Evolutionary conservation across 2,797 vertebrate genomes (phyloP).

Genomic region (Gorsachius magnificus): DNA sequence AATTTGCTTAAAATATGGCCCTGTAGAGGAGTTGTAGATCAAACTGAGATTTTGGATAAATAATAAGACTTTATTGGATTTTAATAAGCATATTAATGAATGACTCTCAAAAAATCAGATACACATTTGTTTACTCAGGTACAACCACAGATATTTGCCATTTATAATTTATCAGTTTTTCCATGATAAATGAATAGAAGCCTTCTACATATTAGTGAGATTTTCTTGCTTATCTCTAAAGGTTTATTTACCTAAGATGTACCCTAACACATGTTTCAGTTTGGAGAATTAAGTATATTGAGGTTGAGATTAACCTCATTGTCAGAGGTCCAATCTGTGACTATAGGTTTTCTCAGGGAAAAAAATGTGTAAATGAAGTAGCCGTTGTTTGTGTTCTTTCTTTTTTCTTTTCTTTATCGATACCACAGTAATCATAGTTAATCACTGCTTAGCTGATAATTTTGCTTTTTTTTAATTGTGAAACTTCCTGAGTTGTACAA

Average conservation of each 20-base stretch:
- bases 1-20: background rate
- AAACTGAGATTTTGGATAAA: background rate
- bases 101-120: background rate
- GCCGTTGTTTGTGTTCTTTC: background rate
- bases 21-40: background rate
- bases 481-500: background rate
- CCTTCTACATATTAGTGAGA: background rate
- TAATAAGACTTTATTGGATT: background rate
- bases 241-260: background rate
- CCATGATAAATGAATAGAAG: background rate
- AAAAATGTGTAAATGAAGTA: background rate
- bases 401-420: background rate
- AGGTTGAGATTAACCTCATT: background rate
- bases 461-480: background rate
- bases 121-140: accelerated
- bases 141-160: background rate
- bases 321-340: background rate
- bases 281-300: background rate
- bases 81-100: background rate
- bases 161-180: background rate
- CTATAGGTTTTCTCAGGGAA: background rate
- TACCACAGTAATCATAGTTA: background rate
- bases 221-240: background rate
- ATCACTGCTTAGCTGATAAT: background rate
- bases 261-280: background rate